These are phyloP conservation scores for Gadopsis bispinosus DNA, from an alignment of 2,797 vertebrate species.

Conservation along the genomic window DNA sequence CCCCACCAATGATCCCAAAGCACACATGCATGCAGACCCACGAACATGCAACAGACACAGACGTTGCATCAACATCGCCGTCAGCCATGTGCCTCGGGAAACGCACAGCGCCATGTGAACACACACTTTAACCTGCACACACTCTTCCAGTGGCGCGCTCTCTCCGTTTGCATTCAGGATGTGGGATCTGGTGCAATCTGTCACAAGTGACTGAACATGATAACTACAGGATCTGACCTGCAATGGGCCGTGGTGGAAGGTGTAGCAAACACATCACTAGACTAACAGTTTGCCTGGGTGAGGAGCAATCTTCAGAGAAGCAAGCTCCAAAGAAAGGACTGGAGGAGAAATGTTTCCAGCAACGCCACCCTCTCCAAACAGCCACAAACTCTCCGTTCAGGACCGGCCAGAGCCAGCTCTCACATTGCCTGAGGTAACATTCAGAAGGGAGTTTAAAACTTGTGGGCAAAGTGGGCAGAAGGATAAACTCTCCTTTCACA, in stretches of 20 bases:
- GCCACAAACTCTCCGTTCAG: no score
- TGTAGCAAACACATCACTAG: slow-evolving; percentile 27
- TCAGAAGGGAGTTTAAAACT: no score
- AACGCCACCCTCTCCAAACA: no score
- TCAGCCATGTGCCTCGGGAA: slow-evolving; percentile 16
- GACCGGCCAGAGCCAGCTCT: no score
- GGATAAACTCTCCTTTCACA: no score
- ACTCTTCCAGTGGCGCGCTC: background rate
- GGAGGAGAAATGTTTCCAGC: no score
- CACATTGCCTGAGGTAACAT: no score
- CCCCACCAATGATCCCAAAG: slow-evolving; percentile 26
- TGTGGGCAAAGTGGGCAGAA: no score
- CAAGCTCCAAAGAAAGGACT: no score
- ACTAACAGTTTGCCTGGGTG: background rate
- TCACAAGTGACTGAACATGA: slow-evolving; percentile 13
- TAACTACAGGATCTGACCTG: slow-evolving; percentile 24
- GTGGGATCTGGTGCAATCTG: slow-evolving; percentile 9
- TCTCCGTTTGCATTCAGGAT: background rate
- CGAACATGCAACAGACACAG: slow-evolving; percentile 3
- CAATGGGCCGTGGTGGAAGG: slow-evolving; percentile 26
- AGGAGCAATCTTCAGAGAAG: no score
- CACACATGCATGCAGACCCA: slow-evolving; percentile 13
- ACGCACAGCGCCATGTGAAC: slow-evolving; percentile 2
- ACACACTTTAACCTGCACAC: background rate
- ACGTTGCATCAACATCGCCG: slow-evolving; percentile 36